A percentile compares a stretch with the other conserved stretches of the same genome.
These are phyloP conservation scores for Eristalinus sepulchralis DNA, from an alignment of 2,888 invertebrate species.

Conservation along the genomic window DNA sequence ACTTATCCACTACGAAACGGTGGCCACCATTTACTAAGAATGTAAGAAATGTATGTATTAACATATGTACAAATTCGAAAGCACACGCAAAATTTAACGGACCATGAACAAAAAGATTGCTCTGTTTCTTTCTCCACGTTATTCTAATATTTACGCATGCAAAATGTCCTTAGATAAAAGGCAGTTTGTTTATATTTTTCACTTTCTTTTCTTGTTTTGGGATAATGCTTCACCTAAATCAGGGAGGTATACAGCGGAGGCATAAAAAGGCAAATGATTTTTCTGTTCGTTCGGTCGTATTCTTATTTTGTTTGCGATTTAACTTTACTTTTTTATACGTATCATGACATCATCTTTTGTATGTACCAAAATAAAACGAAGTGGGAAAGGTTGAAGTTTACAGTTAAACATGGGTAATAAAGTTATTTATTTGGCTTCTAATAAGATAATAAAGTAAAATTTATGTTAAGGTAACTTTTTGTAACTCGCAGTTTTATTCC, in stretches of 20 bases:
- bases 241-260: background rate
- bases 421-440: too few species aligned
- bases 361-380: background rate
- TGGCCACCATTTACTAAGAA: background rate
- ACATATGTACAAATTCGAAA: background rate
- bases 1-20: too few species aligned
- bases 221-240: background rate
- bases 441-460: too few species aligned
- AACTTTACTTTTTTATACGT: background rate
- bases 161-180: background rate
- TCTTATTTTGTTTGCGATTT: background rate
- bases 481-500: too few species aligned
- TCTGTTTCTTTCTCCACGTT: background rate
- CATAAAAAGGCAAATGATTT: background rate
- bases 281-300: background rate
- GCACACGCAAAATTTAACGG: background rate
- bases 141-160: background rate
- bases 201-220: background rate
- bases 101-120: background rate
- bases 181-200: background rate
- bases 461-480: too few species aligned
- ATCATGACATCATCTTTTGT: background rate
- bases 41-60: background rate
- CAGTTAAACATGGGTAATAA: background rate
- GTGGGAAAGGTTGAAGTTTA: background rate